Conservation (phyloP, 2,797 vertebrate species). For the Galagoides demidoff region DNA sequence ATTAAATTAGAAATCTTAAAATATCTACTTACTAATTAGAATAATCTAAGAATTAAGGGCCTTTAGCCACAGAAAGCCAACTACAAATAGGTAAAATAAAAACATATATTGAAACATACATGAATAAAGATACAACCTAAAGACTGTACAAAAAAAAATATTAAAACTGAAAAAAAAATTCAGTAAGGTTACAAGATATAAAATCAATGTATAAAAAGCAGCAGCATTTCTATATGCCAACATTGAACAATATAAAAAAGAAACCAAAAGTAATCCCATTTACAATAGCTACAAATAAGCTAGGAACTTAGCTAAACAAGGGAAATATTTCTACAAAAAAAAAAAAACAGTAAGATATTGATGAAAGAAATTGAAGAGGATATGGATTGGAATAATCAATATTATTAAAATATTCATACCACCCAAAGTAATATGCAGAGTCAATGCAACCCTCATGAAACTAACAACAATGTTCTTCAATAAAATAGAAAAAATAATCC, state of each 20-base stretch:
- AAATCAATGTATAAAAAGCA: background rate
- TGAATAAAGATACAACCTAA: background rate
- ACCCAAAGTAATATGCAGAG: background rate
- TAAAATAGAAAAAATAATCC: background rate
- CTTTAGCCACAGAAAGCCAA: background rate
- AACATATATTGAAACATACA: background rate
- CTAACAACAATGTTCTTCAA: background rate
- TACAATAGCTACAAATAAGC: background rate
- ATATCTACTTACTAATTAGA: background rate
- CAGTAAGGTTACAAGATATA: background rate
- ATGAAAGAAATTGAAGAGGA: background rate
- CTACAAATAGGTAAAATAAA: background rate
- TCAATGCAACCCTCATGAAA: background rate
- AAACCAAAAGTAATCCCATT: background rate
- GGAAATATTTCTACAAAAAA: background rate
- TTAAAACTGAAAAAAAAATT: background rate
- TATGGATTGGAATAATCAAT: background rate
- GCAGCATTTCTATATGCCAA: background rate
- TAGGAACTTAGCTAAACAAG: background rate
- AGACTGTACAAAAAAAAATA: background rate
- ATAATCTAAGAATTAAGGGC: background rate
- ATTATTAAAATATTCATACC: background rate
- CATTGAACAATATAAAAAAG: background rate
- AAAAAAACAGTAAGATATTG: background rate
- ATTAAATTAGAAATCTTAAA: conserved; percentile 11